Evolutionary conservation across 2,888 invertebrate genomes (phyloP), one percentile per base, ranked within the genome.

Genomic region (Laspeyria flexula): DNA sequence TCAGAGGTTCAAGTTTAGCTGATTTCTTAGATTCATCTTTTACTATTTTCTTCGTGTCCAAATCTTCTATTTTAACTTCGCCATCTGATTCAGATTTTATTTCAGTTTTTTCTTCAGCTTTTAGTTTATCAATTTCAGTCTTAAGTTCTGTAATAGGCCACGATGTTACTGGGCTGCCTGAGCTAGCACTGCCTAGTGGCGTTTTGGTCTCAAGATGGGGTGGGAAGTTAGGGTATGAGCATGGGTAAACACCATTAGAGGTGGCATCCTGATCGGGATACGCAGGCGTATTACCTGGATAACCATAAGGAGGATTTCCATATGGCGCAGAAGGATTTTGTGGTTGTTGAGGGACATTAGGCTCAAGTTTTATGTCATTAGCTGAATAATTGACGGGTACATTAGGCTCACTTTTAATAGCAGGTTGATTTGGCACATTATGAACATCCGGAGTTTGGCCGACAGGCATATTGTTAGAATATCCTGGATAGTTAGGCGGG

Each of bases 1-100:
- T 50, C 39, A 75, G 59, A 3, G 61, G 65, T 60, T 74, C 75
- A 41, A 44, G 52, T 54, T 70, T 69, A 25, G 56, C 49, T 2
- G 52, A 42, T 52, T 73, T 79, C 59, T 86, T 89, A n/a, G 67
- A 60, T 49, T 91, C 91, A 51, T 89, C 86, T 67, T 87, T 88
- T 0, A 91, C 89, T 30, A 90, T 85, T 65, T 82, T 90, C 65
- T 87, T 93, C 23, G 88, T 92, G 64, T 90, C 93, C 46, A 93
- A 83, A 71, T 91, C 90, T 73, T 92, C 87, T 51, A 92, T 92
- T 83, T 93, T 88, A 1, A 92, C 81, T 81, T 93, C 92, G 1
- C 93, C 93, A 18, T 93, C 93, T 0, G 90, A 88, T 75, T 94
- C 94, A 1, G 92, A 90, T 71, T 93, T 93, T 1, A 87, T 81